phyloP scores from a whole-genome alignment of 2,888 invertebrate species.

The Cyclophora punctaria region DNA sequence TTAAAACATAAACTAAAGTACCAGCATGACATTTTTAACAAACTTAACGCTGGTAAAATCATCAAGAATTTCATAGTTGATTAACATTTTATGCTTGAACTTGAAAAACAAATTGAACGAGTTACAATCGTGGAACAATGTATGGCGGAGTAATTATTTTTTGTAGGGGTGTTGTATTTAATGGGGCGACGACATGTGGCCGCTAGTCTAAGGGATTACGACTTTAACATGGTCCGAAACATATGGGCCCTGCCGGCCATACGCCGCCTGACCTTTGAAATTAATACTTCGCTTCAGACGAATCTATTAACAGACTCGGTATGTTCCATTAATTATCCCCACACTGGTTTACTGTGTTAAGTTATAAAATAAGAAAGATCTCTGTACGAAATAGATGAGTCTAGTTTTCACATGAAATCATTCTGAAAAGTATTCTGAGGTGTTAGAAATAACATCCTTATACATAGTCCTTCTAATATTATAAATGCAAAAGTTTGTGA shows the following conservation, averaged over 20 bases:
- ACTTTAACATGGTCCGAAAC: constrained; percentile 32
- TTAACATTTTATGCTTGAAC: constrained; percentile 33
- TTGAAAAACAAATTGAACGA: constrained; percentile 43
- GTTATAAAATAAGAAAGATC: too few species aligned
- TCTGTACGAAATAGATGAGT: too few species aligned
- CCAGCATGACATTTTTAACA: too few species aligned
- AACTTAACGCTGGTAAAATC: constrained; percentile 6
- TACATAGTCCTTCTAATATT: too few species aligned
- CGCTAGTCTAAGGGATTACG: constrained; percentile 13
- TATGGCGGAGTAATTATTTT: constrained; percentile 69
- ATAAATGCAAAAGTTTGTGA: too few species aligned
- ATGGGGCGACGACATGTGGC: constrained; percentile 62
- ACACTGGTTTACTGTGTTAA: too few species aligned
- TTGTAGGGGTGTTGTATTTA: constrained; percentile 59
- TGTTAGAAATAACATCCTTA: too few species aligned
- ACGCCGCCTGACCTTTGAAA: constrained; percentile 27
- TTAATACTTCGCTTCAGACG: constrained; percentile 12
- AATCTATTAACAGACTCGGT: not conserved
- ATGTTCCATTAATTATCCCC: too few species aligned
- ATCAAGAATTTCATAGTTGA: constrained; percentile 18
- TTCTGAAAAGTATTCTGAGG: too few species aligned
- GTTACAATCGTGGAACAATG: constrained; percentile 41
- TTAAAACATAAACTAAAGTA: constrained; percentile 2
- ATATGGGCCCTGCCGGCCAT: constrained; percentile 46
- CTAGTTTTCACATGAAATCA: too few species aligned